Evolutionary conservation across 2,888 invertebrate genomes (phyloP), one percentile per base, ranked within the genome.

Genomic region (Athalia rosae): DNA sequence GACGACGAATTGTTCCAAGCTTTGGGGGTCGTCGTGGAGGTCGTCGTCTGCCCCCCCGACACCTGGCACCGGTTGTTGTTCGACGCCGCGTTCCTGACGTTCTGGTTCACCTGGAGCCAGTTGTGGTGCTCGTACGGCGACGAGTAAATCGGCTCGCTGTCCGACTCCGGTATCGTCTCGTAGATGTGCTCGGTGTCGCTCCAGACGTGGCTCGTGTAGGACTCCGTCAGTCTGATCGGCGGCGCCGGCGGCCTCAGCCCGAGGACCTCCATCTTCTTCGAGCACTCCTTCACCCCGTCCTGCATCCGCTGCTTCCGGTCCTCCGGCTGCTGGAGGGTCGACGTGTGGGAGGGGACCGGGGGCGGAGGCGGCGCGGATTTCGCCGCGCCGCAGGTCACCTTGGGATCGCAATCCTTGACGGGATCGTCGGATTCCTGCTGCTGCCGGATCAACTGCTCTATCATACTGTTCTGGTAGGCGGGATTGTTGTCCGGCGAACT

Each of bases 161-260:
- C 93, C 3, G 91, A 91, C 82, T 93, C 93, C 1, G 93, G 93
- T 82, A 93, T 93, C 3, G 93, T 93, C 86, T 93, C 93, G 84
- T 93, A 93, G 77, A 93, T 93, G 84, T 94, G 93, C 81, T 93
- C 93, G 11, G 91, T 91, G 79, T 93, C 93, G 80, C 88, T 89
- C 88, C 88, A 88, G 0, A 87, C 83, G 71, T 87, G 87, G 73
- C 84, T 87, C 45, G 87, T 84, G 41, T 88, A 88, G 4, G 87
- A 85, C n/a, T 87, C 88, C 11, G 85, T 80, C n/a, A 88, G 80
- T 48, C 87, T 87, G 4, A 86, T 84, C 0, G 83, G 79, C 1
- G 77, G 78, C 78, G 90, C 91, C n/a, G 82, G 84, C 6, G 81
- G 78, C 0, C 85, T 84, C 4, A 87, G 56, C 3, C 79, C 83